Percentiles rank a stretch among this genome's conserved stretches.
Conservation (phyloP, 2,888 invertebrate species). For the Saturnia pavonia region DNA sequence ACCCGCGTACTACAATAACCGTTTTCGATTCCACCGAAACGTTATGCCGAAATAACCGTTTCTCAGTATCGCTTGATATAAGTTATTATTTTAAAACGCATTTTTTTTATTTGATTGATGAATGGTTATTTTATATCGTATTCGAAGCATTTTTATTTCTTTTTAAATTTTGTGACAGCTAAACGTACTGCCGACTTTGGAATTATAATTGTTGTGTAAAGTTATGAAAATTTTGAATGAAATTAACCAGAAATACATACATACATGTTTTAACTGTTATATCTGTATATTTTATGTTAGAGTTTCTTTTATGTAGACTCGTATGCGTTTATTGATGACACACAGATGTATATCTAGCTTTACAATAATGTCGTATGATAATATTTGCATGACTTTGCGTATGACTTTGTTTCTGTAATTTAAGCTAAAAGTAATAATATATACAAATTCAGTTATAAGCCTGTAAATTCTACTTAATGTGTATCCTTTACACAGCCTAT, state of each 20-base stretch:
- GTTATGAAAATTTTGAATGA: conserved; percentile 24
- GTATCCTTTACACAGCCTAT: neutral
- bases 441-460: neutral
- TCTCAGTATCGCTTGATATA: neutral
- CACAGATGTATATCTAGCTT: neutral
- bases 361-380: too few relatives aligned
- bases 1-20: neutral
- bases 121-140: neutral
- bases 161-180: conserved; percentile 39
- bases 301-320: conserved; percentile 1
- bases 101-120: neutral
- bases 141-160: neutral
- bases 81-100: neutral
- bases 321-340: conserved; percentile 1
- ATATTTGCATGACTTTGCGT: neutral
- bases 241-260: neutral
- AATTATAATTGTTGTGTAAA: conserved; percentile 21
- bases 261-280: neutral
- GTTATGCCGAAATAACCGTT: conserved; percentile 9
- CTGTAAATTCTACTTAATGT: neutral
- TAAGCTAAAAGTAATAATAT: neutral
- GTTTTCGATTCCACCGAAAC: conserved; percentile 16
- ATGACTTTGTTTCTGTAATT: neutral
- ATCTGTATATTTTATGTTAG: conserved; percentile 24
- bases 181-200: conserved; percentile 45